phyloP scores from a whole-genome alignment of 2,797 vertebrate species.

The Gymnopithys bicolor region DNA sequence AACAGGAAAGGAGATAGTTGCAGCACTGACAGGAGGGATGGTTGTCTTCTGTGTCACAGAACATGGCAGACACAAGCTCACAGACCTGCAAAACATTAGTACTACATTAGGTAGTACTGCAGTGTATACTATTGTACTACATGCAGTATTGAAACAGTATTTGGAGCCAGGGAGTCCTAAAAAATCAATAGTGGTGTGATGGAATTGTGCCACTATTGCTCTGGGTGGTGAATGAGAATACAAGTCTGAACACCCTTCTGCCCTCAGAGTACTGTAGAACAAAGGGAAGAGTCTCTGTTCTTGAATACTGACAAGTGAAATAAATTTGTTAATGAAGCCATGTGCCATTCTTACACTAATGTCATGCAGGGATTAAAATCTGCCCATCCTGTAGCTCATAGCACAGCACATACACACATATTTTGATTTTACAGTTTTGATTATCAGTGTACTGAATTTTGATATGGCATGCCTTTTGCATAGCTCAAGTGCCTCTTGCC shows the following conservation, averaged over 20 bases:
- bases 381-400: neutral
- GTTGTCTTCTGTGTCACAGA: neutral
- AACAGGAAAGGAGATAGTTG: neutral
- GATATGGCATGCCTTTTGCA: neutral
- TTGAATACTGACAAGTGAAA: neutral
- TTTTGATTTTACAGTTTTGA: neutral
- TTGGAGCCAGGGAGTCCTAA: neutral
- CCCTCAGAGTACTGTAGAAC: neutral
- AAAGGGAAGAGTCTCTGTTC: neutral
- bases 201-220: neutral
- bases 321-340: neutral
- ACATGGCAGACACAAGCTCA: neutral
- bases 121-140: neutral
- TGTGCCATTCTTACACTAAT: neutral
- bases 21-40: neutral
- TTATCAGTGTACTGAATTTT: neutral
- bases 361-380: neutral
- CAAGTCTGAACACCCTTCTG: neutral
- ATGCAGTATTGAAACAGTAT: neutral
- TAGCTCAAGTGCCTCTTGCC: neutral
- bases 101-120: neutral
- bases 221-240: neutral
- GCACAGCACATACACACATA: rapidly evolving
- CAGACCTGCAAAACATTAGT: neutral
- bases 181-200: neutral